Percentiles rank a stretch among this genome's conserved stretches.
Evolutionary conservation across 2,888 invertebrate genomes (phyloP).

Genomic region (Chymomyza fuscimana): DNA sequence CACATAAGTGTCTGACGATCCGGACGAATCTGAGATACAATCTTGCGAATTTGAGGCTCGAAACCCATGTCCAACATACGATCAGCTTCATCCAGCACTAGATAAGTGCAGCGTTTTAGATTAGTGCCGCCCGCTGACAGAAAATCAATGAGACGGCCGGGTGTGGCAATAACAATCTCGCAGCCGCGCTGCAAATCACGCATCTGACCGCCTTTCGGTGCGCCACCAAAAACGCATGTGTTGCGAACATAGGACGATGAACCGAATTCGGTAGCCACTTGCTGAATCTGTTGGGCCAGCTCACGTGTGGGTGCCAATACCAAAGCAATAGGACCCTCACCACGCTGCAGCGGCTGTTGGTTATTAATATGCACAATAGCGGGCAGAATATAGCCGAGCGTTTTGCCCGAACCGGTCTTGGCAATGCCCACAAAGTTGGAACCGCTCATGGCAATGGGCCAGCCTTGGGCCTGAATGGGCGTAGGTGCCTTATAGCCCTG

Average conservation of each 20-base stretch:
- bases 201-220: conserved; percentile 89
- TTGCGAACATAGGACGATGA: conserved; percentile 88
- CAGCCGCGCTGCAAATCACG: conserved; percentile 89
- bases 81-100: conserved; percentile 95
- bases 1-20: conserved; percentile 99
- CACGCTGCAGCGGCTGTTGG: conserved; percentile 86
- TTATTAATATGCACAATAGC: conserved; percentile 93
- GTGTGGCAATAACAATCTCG: conserved; percentile 94
- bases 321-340: conserved; percentile 91
- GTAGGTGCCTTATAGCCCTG: conserved; percentile 89
- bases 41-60: conserved; percentile 97
- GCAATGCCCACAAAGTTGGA: conserved; percentile 92
- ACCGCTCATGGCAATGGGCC: conserved; percentile 93
- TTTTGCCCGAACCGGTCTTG: conserved; percentile 91
- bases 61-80: conserved; percentile 99
- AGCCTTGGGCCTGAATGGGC: conserved; percentile 91
- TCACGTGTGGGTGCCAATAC: conserved; percentile 90
- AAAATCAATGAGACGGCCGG: conserved; percentile 94
- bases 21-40: conserved; percentile 95
- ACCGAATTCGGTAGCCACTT: conserved; percentile 91
- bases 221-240: conserved; percentile 94
- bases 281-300: conserved; percentile 90
- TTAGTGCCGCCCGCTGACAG: conserved; percentile 89
- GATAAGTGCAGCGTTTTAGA: conserved; percentile 89
- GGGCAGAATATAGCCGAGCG: conserved; percentile 89